These are phyloP conservation scores for Xanthorhoe designata DNA, from an alignment of 2,888 invertebrate genomes.

Conservation along the genomic window DNA sequence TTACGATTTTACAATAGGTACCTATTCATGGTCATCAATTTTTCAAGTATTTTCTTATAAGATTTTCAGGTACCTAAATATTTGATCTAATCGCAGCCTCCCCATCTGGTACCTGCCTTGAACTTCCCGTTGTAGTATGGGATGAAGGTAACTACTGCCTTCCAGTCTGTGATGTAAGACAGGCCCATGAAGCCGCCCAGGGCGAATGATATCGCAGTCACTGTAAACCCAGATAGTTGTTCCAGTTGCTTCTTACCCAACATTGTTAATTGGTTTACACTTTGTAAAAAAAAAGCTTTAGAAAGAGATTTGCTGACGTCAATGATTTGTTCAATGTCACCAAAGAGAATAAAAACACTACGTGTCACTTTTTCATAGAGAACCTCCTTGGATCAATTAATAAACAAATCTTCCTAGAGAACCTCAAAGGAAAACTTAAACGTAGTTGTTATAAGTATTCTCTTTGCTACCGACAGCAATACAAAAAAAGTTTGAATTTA, in stretches of 20 bases:
- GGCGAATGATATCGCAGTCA: conserved; percentile 86
- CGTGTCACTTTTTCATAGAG: neutral
- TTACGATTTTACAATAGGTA: neutral
- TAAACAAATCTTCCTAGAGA: too few relatives aligned
- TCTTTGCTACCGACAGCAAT: too few relatives aligned
- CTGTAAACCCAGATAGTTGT: conserved; percentile 74
- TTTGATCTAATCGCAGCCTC: conserved; percentile 33
- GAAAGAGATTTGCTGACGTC: neutral
- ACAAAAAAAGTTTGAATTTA: too few relatives aligned
- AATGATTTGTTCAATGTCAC: conserved; percentile 1
- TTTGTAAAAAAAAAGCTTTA: conserved; percentile 1
- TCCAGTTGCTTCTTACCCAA: conserved; percentile 87
- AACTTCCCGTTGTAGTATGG: conserved; percentile 91
- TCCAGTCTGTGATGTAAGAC: conserved; percentile 92
- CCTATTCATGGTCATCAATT: too few relatives aligned
- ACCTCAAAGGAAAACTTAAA: neutral
- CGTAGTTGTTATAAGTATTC: too few relatives aligned
- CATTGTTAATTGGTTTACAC: conserved; percentile 42
- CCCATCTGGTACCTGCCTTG: conserved; percentile 26
- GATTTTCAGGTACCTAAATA: neutral
- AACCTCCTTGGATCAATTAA: too few relatives aligned
- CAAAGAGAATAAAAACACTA: too few relatives aligned
- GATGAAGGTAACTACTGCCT: conserved; percentile 87
- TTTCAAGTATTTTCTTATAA: neutral
- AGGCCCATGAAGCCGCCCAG: conserved; percentile 81